Evolutionary conservation across 2,797 vertebrate genomes (phyloP).

Genomic region (Silurus aristotelis): DNA sequence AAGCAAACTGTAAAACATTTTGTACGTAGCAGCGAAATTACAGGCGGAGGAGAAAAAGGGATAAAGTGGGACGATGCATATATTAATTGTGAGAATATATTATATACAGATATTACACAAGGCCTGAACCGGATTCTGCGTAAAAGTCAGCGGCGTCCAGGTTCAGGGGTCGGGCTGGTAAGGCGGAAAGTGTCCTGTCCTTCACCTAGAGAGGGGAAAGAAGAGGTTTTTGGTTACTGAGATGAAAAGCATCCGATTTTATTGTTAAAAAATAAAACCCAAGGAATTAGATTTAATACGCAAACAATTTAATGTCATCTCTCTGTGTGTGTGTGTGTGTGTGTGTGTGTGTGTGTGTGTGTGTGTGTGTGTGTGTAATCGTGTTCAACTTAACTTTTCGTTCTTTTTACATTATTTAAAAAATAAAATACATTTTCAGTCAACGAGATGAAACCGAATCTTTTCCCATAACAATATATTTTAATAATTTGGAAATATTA

Average conservation of each 20-base stretch:
- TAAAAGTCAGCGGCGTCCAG: slow-evolving; percentile 10
- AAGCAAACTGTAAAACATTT: slow-evolving; percentile 51
- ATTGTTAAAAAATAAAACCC: background rate
- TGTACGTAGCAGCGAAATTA: slow-evolving; percentile 66
- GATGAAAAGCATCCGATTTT: background rate
- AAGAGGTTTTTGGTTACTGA: background rate
- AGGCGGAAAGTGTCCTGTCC: slow-evolving; percentile 19
- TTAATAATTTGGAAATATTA: too few relatives aligned
- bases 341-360: background rate
- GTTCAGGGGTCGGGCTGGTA: slow-evolving; percentile 9
- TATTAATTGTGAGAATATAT: slow-evolving; percentile 68
- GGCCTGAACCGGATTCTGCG: slow-evolving; percentile 54
- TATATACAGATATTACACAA: slow-evolving; percentile 78
- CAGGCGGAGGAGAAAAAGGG: slow-evolving; percentile 57
- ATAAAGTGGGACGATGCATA: slow-evolving; percentile 62
- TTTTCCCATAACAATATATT: too few relatives aligned
- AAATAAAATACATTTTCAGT: too few relatives aligned
- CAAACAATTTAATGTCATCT: background rate
- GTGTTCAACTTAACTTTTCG: too few relatives aligned
- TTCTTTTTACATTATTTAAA: too few relatives aligned
- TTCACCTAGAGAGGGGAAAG: slow-evolving; percentile 38
- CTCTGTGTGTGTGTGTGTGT: background rate
- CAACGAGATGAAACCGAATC: too few relatives aligned
- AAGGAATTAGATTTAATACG: background rate
- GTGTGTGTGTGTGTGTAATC: background rate